phyloP scores from a whole-genome alignment of 1,140 invertebrate genomes.

The Hirudo medicinalis region DNA sequence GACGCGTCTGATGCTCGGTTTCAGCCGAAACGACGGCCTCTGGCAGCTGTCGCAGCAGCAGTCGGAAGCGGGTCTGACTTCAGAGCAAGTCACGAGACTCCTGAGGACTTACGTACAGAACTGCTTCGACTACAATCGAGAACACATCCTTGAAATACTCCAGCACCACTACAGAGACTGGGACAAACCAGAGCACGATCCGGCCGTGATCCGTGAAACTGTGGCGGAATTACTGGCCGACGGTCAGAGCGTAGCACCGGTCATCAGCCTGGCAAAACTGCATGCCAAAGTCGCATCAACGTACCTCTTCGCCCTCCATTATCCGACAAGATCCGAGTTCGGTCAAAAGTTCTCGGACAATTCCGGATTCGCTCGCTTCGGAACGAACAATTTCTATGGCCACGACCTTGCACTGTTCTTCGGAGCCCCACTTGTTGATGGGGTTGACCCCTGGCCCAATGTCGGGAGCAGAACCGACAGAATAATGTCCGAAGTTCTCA shows the following conservation, averaged over 20 bases:
- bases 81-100: constrained; percentile 68
- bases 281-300: constrained; percentile 43
- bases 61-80: constrained; percentile 67
- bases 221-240: constrained; percentile 80
- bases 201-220: constrained; percentile 78
- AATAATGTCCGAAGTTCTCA: constrained; percentile 74
- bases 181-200: constrained; percentile 64
- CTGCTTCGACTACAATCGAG: constrained; percentile 74
- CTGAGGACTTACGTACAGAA: constrained; percentile 78
- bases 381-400: constrained; percentile 60
- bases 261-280: constrained; percentile 55
- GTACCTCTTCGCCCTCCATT: constrained; percentile 62
- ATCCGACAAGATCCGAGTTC: constrained; percentile 78
- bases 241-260: constrained; percentile 70
- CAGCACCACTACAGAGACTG: constrained; percentile 96
- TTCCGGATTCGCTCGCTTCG: constrained; percentile 28
- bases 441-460: constrained; percentile 20
- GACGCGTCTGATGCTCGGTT: constrained; percentile 73
- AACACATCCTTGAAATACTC: constrained; percentile 90
- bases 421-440: constrained; percentile 68
- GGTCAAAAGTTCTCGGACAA: constrained; percentile 44
- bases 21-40: constrained; percentile 78
- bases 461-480: constrained; percentile 56
- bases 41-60: constrained; percentile 76
- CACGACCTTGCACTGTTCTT: constrained; percentile 85